phyloP scores from a whole-genome alignment of 2,797 vertebrate genomes.

The Sebastes wilsoni region DNA sequence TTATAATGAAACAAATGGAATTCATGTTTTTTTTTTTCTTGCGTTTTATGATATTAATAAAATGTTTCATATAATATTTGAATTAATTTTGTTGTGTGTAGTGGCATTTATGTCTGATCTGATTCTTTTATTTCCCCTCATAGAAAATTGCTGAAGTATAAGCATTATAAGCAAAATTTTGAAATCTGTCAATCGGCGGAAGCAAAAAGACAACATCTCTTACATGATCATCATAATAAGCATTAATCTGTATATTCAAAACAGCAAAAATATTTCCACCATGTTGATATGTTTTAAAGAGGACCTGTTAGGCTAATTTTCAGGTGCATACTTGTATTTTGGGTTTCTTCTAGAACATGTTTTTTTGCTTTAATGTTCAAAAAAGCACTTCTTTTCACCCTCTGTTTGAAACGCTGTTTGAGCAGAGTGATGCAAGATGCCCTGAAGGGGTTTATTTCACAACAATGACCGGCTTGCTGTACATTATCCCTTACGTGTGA shows the following conservation, averaged over 20 bases:
- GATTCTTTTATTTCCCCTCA: not conserved
- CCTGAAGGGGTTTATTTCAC: too few species aligned
- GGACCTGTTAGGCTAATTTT: too few species aligned
- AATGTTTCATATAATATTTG: slow-evolving; percentile 75
- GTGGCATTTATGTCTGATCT: slow-evolving; percentile 10
- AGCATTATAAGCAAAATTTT: not conserved
- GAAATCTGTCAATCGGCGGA: not conserved
- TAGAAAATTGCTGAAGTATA: not conserved
- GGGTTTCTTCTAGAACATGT: not conserved
- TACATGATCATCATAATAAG: not conserved
- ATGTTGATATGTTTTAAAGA: not conserved
- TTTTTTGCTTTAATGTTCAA: not conserved
- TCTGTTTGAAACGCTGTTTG: too few species aligned
- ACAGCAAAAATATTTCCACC: too few species aligned
- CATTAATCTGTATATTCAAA: not conserved
- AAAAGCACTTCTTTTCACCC: too few species aligned
- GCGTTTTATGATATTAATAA: slow-evolving; percentile 84
- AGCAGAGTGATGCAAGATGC: too few species aligned
- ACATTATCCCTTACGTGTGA: too few species aligned
- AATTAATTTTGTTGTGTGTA: slow-evolving; percentile 19
- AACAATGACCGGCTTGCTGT: too few species aligned
- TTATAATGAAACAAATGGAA: slow-evolving; percentile 78
- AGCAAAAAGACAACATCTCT: not conserved
- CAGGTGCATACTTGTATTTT: too few species aligned
- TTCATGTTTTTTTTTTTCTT: slow-evolving; percentile 69